Conservation (phyloP, 2,888 invertebrate genomes). For the Drosophila parthenogenetica region DNA sequence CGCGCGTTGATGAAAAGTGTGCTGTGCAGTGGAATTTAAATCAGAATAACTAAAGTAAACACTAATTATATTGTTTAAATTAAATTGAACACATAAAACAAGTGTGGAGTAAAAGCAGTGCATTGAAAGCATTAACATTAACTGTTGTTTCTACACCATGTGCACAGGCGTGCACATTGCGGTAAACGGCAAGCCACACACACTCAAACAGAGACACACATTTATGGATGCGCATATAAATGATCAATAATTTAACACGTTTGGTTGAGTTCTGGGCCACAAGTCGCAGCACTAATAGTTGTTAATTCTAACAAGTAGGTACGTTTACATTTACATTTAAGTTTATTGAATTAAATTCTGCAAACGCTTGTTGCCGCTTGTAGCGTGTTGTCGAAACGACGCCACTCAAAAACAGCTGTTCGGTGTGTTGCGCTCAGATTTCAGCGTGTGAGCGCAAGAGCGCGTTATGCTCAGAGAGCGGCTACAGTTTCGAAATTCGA, state of each 20-base stretch:
- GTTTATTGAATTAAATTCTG: not conserved
- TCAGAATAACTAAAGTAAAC: slow-evolving; percentile 5
- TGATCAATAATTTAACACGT: not conserved
- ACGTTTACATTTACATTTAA: not conserved
- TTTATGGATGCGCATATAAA: not conserved
- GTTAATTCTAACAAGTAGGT: not conserved
- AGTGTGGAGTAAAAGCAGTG: not conserved
- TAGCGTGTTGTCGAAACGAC: slow-evolving; percentile 27
- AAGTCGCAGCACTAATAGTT: not conserved
- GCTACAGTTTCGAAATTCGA: not conserved
- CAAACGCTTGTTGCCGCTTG: slow-evolving; percentile 33
- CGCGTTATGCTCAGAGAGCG: slow-evolving; percentile 10
- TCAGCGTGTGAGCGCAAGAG: slow-evolving; percentile 24
- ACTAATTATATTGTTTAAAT: not conserved
- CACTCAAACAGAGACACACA: not conserved
- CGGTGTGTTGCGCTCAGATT: slow-evolving; percentile 13
- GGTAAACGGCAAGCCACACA: slow-evolving; percentile 25
- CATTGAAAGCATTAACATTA: not conserved
- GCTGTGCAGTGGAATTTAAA: slow-evolving; percentile 40
- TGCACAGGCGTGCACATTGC: not conserved
- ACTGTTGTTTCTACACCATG: accelerated
- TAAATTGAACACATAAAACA: not conserved
- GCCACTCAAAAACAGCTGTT: slow-evolving; percentile 47
- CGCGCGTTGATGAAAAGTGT: slow-evolving; percentile 55
- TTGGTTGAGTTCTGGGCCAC: not conserved